Percentiles rank a stretch among this genome's conserved stretches.
Conservation (phyloP, 1,140 invertebrate species). For the Lamellibrachia luymesi region DNA sequence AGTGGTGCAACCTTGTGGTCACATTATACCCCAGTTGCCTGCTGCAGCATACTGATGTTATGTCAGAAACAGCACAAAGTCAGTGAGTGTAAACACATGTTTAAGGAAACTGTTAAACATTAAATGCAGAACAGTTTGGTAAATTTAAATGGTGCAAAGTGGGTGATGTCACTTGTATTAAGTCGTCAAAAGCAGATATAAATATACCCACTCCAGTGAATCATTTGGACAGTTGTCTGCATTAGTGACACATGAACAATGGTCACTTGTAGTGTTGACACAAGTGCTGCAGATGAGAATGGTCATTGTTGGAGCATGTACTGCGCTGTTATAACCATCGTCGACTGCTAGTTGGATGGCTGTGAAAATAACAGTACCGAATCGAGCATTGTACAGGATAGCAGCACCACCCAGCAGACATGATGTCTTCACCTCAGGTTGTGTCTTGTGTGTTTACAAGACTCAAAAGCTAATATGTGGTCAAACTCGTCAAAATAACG, state of each 20-base stretch:
- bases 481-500: not conserved
- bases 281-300: not conserved
- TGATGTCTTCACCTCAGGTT: not conserved
- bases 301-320: not conserved
- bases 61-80: not conserved
- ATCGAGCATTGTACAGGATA: not conserved
- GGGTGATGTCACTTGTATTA: not conserved
- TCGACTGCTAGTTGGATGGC: not conserved
- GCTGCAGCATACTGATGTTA: not conserved
- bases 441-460: not conserved
- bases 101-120: not conserved
- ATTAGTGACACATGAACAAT: not conserved
- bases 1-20: not conserved
- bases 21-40: not conserved
- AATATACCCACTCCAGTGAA: not conserved
- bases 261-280: not conserved
- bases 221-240: not conserved
- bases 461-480: not conserved
- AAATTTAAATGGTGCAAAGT: not conserved
- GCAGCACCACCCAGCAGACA: too few relatives aligned
- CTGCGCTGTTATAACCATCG: not conserved
- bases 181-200: not conserved
- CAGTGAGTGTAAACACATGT: not conserved
- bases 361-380: not conserved
- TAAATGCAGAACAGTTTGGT: not conserved